Evolutionary conservation across 2,797 vertebrate genomes (phyloP).

Genomic region (Hylomyscus alleni): DNA sequence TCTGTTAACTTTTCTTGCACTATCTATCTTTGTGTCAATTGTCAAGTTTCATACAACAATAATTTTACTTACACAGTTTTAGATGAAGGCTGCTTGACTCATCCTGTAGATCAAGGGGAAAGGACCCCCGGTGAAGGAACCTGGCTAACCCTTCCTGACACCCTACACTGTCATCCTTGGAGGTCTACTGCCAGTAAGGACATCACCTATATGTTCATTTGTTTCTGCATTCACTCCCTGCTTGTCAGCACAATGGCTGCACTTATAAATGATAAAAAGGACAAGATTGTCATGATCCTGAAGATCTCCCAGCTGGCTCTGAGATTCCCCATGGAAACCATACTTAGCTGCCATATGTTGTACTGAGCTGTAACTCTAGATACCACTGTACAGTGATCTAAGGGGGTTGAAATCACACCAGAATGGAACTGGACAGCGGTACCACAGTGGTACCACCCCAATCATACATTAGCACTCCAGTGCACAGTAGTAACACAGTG

Average conservation of each 20-base stretch:
- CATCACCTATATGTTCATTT: background rate
- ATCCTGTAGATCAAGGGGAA: background rate
- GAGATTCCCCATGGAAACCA: background rate
- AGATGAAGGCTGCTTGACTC: background rate
- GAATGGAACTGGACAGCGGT: background rate
- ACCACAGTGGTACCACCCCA: too few relatives aligned
- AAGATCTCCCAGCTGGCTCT: background rate
- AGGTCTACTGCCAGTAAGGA: background rate
- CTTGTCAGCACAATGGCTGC: background rate
- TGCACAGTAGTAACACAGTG: background rate
- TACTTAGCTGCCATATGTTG: background rate
- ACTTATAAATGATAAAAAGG: background rate
- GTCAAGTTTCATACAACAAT: background rate
- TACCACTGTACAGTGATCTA: background rate
- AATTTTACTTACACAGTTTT: background rate
- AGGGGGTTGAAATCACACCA: background rate
- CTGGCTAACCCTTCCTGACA: accelerated
- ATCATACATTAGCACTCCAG: background rate
- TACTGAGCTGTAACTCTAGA: background rate
- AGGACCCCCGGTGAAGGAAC: background rate
- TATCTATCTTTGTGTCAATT: background rate
- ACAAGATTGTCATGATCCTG: background rate
- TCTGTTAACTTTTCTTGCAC: background rate
- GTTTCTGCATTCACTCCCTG: background rate
- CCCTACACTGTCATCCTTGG: background rate